Base-by-base conservation (phyloP, 2,888 invertebrate genomes). In the Microctonus aethiopoides region DNA sequence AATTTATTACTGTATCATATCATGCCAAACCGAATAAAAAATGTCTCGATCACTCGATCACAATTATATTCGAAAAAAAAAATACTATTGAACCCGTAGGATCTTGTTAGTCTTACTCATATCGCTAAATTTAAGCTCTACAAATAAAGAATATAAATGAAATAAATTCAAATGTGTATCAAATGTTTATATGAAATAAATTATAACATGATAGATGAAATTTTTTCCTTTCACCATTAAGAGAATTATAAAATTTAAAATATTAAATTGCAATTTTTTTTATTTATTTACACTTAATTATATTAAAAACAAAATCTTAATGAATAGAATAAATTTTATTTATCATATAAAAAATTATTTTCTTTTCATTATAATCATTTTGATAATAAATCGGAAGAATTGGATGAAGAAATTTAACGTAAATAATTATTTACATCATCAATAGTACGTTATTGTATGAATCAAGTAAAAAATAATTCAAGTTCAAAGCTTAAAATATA, bases 121-220 rank as follows among this genome's bases (percentile, higher is more conserved):
- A 83, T 78, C 79, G 76, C 78, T 81, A 78, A 81, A 78, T 67
- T 74, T 81, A 83, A 83, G 79, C 77, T 79, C 79, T 81, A 81
- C 78, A 75, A 77, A 77, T 73, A 71, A 70, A 59, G 51, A 70
- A 66, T 34, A 71, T 41, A 73, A 62, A 71, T 62, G 36, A 46
- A 36, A 64, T 22, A 10, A 68, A 59, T 76, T 74, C 74, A 78
- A 81, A 82, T 81, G 78, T 84, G 84, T 84, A 84, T 83, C 82
- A 84, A 84, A 84, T 84, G 84, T 84, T 84, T 84, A 84, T 84
- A 83, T 83, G 80, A 82, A 84, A 84, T 83, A 84, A 84, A 84
- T 83, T 81, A 83, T 83, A 76, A 78, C 76, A 81, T 74, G 75
- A 82, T 80, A 80, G 78, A 80, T 77, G 65, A 70, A 64, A 26